Evolutionary conservation across 2,888 invertebrate species (phyloP).

Genomic region (Cerastis rubricosa): DNA sequence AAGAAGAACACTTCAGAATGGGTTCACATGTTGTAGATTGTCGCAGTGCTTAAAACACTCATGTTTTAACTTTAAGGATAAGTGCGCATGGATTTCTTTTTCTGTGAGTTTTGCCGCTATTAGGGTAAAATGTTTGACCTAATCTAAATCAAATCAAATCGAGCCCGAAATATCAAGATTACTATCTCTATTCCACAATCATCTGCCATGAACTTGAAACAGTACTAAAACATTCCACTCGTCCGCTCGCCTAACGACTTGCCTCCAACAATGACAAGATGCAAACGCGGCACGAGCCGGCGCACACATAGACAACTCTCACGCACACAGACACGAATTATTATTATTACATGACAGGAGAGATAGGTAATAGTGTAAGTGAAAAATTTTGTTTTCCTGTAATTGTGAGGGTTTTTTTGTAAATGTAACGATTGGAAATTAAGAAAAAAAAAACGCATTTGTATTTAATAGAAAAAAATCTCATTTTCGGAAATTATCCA

Average conservation of each 20-base stretch:
- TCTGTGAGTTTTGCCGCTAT: not conserved
- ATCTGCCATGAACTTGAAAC: conserved; percentile 41
- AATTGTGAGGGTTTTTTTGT: not conserved
- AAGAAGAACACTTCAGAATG: not conserved
- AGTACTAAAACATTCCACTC: conserved; percentile 62
- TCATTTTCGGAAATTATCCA: not conserved
- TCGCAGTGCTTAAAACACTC: not conserved
- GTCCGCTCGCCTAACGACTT: conserved; percentile 61
- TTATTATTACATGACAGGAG: conserved; percentile 74
- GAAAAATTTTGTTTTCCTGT: conserved; percentile 69
- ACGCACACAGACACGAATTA: conserved; percentile 68
- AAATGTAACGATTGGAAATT: not conserved
- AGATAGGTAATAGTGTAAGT: conserved; percentile 71
- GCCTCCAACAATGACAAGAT: conserved; percentile 62
- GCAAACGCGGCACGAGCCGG: conserved; percentile 74
- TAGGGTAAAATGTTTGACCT: not conserved
- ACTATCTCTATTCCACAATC: conserved; percentile 7
- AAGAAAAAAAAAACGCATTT: not conserved
- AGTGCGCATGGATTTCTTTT: not conserved
- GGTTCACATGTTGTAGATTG: not conserved
- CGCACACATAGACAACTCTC: conserved; percentile 64
- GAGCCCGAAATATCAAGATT: conserved; percentile 14
- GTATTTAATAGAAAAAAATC: not conserved
- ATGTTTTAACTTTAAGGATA: not conserved
- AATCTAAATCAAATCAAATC: not conserved